Evolutionary conservation across 37 sponge, comb jelly and placozoan species (phyloP).

Genomic region (Hormiphora californensis): DNA sequence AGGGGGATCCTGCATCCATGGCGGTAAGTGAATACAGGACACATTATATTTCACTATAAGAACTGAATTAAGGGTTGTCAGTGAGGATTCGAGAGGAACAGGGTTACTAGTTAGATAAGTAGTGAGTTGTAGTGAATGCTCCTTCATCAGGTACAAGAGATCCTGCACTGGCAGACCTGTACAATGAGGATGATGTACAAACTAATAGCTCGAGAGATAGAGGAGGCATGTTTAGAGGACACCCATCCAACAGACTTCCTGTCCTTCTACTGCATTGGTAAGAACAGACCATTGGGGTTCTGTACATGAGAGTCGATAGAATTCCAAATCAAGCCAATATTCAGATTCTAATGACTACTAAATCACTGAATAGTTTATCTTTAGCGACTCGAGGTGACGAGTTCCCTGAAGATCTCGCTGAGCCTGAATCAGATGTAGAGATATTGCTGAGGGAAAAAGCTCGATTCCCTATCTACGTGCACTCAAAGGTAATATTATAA

Average conservation of each 20-base stretch:
- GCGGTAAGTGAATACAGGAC: background rate
- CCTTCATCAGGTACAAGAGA: conserved; percentile 49
- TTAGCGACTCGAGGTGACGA: background rate
- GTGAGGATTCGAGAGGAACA: too few species aligned
- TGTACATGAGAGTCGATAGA: too few species aligned
- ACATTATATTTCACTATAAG: too few species aligned
- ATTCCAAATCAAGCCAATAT: too few species aligned
- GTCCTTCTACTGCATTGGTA: conserved; percentile 19
- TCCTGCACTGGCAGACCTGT: conserved; percentile 34
- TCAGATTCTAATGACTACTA: too few species aligned
- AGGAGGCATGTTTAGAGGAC: conserved; percentile 26
- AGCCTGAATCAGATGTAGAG: conserved; percentile 46
- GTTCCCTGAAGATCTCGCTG: conserved; percentile 8
- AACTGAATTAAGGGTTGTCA: too few species aligned
- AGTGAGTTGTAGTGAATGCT: too few species aligned
- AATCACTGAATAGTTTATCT: too few species aligned
- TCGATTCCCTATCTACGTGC: conserved; percentile 50
- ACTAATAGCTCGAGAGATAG: background rate
- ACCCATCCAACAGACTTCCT: conserved; percentile 47
- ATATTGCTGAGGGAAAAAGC: background rate
- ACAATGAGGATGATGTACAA: conserved; percentile 51
- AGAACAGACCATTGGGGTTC: background rate
- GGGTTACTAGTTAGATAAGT: too few species aligned
- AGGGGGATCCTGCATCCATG: background rate
- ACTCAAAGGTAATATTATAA: conserved; percentile 12